Evolutionary conservation across 2,888 invertebrate species (phyloP).

Genomic region (Drosophila longiperda): DNA sequence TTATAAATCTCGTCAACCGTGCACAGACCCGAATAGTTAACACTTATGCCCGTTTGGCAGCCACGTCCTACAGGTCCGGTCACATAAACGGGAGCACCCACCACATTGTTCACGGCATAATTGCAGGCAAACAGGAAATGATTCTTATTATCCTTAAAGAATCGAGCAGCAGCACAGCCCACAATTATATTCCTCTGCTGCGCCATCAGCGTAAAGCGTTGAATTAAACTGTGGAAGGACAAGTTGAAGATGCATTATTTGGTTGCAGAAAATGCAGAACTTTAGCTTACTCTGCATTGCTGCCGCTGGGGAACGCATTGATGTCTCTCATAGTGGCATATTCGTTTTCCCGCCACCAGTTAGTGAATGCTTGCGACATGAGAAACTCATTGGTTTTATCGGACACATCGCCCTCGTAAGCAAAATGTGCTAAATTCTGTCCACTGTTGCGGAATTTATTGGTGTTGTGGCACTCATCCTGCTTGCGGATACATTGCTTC

Average conservation of each 20-base stretch:
- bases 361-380: constrained; percentile 17
- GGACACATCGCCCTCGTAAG: constrained; percentile 22
- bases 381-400: constrained; percentile 17
- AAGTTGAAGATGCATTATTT: background rate
- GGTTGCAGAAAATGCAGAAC: background rate
- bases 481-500: constrained; percentile 37
- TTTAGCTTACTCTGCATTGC: constrained; percentile 40
- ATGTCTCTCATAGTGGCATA: constrained; percentile 45
- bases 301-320: constrained; percentile 34
- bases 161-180: constrained; percentile 54
- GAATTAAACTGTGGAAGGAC: constrained; percentile 30
- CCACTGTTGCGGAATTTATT: constrained; percentile 40
- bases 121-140: constrained; percentile 56
- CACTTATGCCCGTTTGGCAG: constrained; percentile 46
- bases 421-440: constrained; percentile 52
- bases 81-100: constrained; percentile 37
- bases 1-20: constrained; percentile 33
- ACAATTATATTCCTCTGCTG: constrained; percentile 45
- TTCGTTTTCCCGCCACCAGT: constrained; percentile 61
- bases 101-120: constrained; percentile 56
- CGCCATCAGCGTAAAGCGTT: constrained; percentile 57
- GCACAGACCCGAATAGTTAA: constrained; percentile 39
- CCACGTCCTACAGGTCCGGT: constrained; percentile 29
- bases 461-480: constrained; percentile 57
- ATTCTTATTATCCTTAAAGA: constrained; percentile 11